phyloP scores from a whole-genome alignment of 1,140 invertebrate species.

The Anastatus disparis region DNA sequence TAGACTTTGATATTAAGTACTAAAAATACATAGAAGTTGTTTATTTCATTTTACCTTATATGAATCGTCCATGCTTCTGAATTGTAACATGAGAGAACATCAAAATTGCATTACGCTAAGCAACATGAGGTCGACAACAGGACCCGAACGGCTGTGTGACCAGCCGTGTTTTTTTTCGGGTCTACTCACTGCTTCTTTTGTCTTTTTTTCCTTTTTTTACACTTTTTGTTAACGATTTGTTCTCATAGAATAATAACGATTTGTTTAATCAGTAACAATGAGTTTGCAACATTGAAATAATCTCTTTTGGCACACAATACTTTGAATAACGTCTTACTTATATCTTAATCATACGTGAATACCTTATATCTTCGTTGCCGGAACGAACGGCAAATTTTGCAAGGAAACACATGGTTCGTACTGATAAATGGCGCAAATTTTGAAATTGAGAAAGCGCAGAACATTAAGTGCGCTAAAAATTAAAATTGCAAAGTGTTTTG shows the following conservation, averaged over 20 bases:
- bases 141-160: constrained; percentile 18
- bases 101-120: constrained; percentile 30
- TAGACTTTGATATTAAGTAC: too few species aligned
- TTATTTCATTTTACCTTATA: constrained; percentile 13
- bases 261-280: background rate
- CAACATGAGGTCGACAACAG: constrained; percentile 37
- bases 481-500: too few species aligned
- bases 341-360: too few species aligned
- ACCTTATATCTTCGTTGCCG: constrained; percentile 3
- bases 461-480: too few species aligned
- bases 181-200: background rate
- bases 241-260: background rate
- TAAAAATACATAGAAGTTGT: background rate
- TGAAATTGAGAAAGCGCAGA: too few species aligned
- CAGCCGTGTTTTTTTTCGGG: constrained; percentile 23
- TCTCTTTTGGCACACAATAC: background rate
- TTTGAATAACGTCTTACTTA: background rate
- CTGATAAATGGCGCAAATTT: constrained; percentile 27
- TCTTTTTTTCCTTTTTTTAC: background rate
- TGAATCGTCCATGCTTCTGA: constrained; percentile 36
- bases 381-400: constrained; percentile 22
- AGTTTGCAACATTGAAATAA: background rate
- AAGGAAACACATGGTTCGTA: constrained; percentile 21
- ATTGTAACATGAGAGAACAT: constrained; percentile 34
- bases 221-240: background rate